Evolutionary conservation across 2,113 vertebrate species (phyloP).

Genomic region (Scolopax mira): DNA sequence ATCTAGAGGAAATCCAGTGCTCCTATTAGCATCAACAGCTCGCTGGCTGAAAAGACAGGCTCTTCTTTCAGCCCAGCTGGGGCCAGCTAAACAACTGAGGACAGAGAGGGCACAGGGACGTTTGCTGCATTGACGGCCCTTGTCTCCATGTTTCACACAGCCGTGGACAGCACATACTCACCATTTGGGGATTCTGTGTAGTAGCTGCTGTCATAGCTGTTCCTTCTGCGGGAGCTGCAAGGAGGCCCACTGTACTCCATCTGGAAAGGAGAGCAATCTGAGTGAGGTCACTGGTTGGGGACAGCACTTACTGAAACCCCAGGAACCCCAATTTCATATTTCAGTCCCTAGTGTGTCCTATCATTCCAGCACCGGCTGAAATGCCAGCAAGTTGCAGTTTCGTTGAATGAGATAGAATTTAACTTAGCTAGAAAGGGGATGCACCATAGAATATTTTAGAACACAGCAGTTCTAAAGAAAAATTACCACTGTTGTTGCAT

Average conservation of each 20-base stretch:
- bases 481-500: background rate
- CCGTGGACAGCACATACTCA: conserved; percentile 30
- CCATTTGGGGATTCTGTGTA: conserved; percentile 84
- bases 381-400: background rate
- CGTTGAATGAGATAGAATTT: background rate
- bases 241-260: conserved; percentile 88
- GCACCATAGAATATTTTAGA: background rate
- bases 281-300: background rate
- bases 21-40: background rate
- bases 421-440: background rate
- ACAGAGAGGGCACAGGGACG: background rate
- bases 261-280: conserved; percentile 68
- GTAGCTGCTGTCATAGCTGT: conserved; percentile 85
- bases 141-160: background rate
- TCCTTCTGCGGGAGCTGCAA: conserved; percentile 79
- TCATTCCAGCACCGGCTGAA: background rate
- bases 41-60: background rate
- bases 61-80: background rate
- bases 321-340: background rate
- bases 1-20: background rate
- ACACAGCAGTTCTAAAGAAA: background rate
- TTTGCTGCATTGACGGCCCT: background rate
- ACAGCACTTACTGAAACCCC: background rate
- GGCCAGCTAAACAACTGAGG: background rate
- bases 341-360: background rate